These are phyloP conservation scores for Melieria picta DNA, from an alignment of 2,888 invertebrate genomes.

Conservation along the genomic window DNA sequence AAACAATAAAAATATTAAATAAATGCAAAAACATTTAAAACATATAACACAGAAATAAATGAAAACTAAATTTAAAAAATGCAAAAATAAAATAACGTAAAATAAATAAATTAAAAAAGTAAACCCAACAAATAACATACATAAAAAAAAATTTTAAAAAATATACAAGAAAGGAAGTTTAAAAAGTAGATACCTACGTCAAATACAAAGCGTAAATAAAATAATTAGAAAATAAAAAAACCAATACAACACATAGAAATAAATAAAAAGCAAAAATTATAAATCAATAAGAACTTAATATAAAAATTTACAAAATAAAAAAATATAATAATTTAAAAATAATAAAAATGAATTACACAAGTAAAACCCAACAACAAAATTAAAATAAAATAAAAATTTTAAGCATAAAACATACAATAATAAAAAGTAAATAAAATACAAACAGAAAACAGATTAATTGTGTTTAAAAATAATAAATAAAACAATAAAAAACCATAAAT, in stretches of 20 bases:
- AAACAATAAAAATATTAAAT: background rate
- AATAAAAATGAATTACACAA: background rate
- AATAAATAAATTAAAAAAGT: background rate
- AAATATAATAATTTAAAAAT: background rate
- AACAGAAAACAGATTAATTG: background rate
- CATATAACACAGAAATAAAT: background rate
- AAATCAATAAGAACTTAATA: background rate
- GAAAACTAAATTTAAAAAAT: background rate
- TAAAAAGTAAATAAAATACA: background rate
- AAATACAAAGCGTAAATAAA: background rate
- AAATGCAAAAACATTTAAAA: background rate
- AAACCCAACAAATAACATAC: background rate
- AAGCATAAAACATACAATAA: background rate
- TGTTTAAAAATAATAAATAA: background rate
- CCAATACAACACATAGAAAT: background rate
- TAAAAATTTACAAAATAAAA: background rate
- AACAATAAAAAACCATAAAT: background rate
- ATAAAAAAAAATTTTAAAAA: background rate
- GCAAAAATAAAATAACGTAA: background rate
- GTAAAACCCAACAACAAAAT: background rate
- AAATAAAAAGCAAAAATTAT: background rate
- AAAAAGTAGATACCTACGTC: background rate
- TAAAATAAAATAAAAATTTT: background rate
- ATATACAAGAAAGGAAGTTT: background rate
- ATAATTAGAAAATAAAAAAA: background rate